phyloP scores from a whole-genome alignment of 35 echinoderm and acorn worm genomes.

The Lytechinus pictus region DNA sequence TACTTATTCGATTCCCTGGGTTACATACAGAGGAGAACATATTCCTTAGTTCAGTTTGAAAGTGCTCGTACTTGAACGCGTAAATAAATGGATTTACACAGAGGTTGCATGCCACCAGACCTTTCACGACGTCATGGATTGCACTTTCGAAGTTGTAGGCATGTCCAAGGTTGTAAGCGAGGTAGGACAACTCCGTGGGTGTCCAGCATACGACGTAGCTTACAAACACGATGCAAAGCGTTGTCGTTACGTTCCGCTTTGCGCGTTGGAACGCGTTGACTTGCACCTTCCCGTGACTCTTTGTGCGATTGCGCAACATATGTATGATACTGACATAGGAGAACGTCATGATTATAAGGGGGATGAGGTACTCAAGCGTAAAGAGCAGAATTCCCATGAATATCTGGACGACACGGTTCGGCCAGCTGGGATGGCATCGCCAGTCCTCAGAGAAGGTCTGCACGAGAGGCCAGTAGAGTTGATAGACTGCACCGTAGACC shows the following conservation, averaged over 20 bases:
- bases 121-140: slow-evolving; percentile 60
- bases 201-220: slow-evolving; percentile 88
- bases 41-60: slow-evolving; percentile 67
- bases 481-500: slow-evolving; percentile 69
- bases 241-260: slow-evolving; percentile 85
- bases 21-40: slow-evolving; percentile 53
- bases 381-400: slow-evolving; percentile 71
- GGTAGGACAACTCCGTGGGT: slow-evolving; percentile 68
- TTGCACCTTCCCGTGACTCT: slow-evolving; percentile 50
- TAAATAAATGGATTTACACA: slow-evolving; percentile 91
- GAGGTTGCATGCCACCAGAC: slow-evolving; percentile 85
- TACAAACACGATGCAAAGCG: slow-evolving; percentile 69
- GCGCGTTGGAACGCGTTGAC: slow-evolving; percentile 70
- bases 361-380: slow-evolving; percentile 76
- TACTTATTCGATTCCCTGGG: slow-evolving; percentile 55
- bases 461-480: slow-evolving; percentile 73
- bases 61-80: slow-evolving; percentile 84
- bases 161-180: slow-evolving; percentile 68
- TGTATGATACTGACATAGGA: slow-evolving; percentile 79
- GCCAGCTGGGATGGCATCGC: slow-evolving; percentile 54
- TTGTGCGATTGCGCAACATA: slow-evolving; percentile 62
- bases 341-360: slow-evolving; percentile 76
- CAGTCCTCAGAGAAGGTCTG: slow-evolving; percentile 8
- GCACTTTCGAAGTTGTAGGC: slow-evolving; percentile 66
- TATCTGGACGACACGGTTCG: slow-evolving; percentile 58